These are phyloP conservation scores for Drosophila melanogaster DNA, from an alignment of 1,140 invertebrate species.

Conservation along the genomic window DNA sequence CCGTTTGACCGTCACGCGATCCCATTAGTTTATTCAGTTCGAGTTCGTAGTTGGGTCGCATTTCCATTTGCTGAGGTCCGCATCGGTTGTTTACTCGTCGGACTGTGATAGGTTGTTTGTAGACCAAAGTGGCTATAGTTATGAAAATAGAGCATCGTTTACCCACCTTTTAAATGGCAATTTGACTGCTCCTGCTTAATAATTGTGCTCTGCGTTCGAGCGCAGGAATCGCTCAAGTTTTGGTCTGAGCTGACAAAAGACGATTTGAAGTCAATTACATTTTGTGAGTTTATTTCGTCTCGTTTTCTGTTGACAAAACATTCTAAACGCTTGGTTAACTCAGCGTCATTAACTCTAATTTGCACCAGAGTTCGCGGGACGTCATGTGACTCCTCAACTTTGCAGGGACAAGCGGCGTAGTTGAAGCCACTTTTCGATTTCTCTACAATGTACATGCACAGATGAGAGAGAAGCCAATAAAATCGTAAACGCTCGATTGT, in stretches of 20 bases:
- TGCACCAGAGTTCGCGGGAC: constrained; percentile 86
- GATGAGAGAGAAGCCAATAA: not conserved
- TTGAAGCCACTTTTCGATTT: constrained; percentile 42
- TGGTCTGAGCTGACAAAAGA: constrained; percentile 3
- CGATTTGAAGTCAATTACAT: constrained; percentile 88
- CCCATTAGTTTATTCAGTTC: constrained; percentile 82
- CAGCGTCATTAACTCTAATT: constrained; percentile 86
- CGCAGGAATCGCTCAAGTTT: constrained; percentile 85
- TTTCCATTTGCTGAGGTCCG: constrained; percentile 86
- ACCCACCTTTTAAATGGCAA: constrained; percentile 89
- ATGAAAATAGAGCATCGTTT: not conserved
- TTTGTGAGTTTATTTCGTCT: constrained; percentile 87
- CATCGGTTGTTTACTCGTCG: constrained; percentile 86
- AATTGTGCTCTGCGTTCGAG: constrained; percentile 88
- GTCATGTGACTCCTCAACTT: constrained; percentile 71
- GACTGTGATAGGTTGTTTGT: constrained; percentile 57
- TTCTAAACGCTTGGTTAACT: constrained; percentile 86
- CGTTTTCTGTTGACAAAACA: constrained; percentile 88
- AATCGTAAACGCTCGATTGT: constrained; percentile 11
- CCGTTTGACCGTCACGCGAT: constrained; percentile 85
- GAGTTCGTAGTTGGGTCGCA: constrained; percentile 68
- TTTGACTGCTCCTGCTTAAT: constrained; percentile 88
- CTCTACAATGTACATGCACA: constrained; percentile 11
- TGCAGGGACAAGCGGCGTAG: constrained; percentile 62
- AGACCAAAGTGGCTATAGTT: not conserved